Base-by-base conservation (phyloP, 1,140 invertebrate species). In the Arctopsyche grandis region DNA sequence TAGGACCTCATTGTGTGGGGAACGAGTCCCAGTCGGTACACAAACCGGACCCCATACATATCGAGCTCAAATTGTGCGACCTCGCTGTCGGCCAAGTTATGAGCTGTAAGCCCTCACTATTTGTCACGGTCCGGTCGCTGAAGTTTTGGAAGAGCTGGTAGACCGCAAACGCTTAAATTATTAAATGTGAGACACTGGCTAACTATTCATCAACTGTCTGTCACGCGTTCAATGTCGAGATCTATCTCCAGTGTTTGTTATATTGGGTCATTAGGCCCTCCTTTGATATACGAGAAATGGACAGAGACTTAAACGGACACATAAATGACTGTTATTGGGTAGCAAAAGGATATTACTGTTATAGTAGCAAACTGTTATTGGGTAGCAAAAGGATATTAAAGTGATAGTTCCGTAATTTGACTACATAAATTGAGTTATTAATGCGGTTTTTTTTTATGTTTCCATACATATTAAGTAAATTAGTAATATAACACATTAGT, bases 1-100 rank as follows among this genome's bases (percentile, higher is more conserved):
- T 70, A 70, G 69, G 29, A 16, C 69, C 29, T 70, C 26, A 70
- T 70, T 70, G 69, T 70, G 24, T 19, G 9, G 24, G 7, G 9
- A 29, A n/a, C 24, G n/a, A 66, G 14, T n/a, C 19, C 52, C 14
- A 56, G 52, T 56, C 52, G 52, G 16, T 21, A 43, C 69, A 70
- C 22, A 70, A 70, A 52, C 48, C 26, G 24, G 63, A 38, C 69
- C 66, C 69, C 10, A 14, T 52, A 14, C 48, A 14, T 52, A 52
- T 16, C 16, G 48, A 12, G 48, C 12, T 52, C 48, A 52, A 52
- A 52, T 52, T 52, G 48, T 52, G 48, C 12, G 48, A 14, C 16
- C 48, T 14, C 3, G 48, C 48, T 14, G 3, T 52, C 29, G 3
- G 1, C 48, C 48, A 16, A 12, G 16, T 52, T 52, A 52, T 52